A percentile compares a stretch with the other conserved stretches of the same genome.
phyloP scores from a whole-genome alignment of 2,113 vertebrate species.

The Colaptes auratus region DNA sequence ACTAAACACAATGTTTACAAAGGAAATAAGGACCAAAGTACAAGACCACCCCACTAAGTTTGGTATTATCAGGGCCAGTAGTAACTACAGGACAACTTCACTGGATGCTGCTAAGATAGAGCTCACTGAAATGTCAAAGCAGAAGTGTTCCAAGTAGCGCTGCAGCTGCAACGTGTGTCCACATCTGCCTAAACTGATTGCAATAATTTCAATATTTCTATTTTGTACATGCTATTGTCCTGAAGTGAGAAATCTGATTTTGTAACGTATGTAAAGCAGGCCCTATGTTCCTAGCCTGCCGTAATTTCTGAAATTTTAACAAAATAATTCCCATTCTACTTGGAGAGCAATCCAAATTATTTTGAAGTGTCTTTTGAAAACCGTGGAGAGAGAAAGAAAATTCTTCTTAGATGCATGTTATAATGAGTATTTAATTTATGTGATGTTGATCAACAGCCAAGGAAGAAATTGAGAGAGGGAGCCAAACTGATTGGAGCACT shows the following conservation, averaged over 20 bases:
- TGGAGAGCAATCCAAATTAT: constrained; percentile 26
- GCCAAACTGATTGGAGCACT: constrained; percentile 1
- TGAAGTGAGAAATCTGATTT: not conserved
- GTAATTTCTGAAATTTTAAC: not conserved
- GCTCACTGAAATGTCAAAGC: not conserved
- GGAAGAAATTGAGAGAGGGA: constrained; percentile 2
- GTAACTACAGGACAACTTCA: not conserved
- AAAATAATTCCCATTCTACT: not conserved
- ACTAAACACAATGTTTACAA: not conserved
- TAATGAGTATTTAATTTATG: constrained; percentile 42
- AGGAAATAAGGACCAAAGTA: not conserved
- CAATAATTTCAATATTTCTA: not conserved
- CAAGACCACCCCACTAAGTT: not conserved
- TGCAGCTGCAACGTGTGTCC: not conserved
- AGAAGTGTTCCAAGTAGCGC: not conserved
- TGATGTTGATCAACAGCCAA: constrained; percentile 44
- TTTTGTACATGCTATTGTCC: not conserved
- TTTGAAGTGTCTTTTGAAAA: constrained; percentile 31
- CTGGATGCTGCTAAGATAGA: not conserved
- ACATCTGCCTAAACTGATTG: not conserved
- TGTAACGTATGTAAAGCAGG: not conserved
- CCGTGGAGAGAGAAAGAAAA: not conserved
- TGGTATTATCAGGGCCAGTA: not conserved
- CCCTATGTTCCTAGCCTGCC: not conserved
- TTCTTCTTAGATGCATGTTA: not conserved